phyloP scores from a whole-genome alignment of 2,113 vertebrate species.

The Datnioides undecimradiatus region DNA sequence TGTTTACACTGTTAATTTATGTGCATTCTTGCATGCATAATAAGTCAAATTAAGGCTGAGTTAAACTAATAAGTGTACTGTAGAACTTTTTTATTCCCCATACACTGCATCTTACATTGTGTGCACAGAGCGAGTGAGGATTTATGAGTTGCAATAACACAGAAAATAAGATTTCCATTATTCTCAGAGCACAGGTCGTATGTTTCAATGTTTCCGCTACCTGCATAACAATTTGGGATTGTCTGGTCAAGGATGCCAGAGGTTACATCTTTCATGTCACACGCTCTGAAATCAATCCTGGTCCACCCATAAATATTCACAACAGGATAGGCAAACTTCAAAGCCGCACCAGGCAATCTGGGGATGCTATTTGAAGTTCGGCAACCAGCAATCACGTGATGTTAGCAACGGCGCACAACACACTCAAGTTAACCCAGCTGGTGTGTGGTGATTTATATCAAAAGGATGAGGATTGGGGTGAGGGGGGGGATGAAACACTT shows the following conservation, averaged over 20 bases:
- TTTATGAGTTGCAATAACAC: constrained; percentile 8
- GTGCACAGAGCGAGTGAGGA: not conserved
- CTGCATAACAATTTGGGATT: not conserved
- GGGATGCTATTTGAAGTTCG: constrained; percentile 50
- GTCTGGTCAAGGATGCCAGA: not conserved
- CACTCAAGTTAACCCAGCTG: constrained; percentile 4
- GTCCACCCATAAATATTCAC: constrained; percentile 55
- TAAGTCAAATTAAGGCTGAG: constrained; percentile 55
- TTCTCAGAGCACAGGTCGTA: not conserved
- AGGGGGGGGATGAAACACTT: not conserved
- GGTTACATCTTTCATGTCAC: not conserved
- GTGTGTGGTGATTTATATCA: constrained; percentile 13
- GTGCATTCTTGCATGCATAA: constrained; percentile 73
- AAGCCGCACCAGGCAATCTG: constrained; percentile 57
- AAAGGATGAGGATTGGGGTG: not conserved
- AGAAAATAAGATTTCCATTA: not conserved
- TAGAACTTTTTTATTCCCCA: constrained; percentile 52
- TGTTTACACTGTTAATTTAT: constrained; percentile 79
- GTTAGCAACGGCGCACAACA: constrained; percentile 13
- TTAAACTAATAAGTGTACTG: constrained; percentile 60
- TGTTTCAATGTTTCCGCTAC: not conserved
- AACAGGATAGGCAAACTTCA: constrained; percentile 45
- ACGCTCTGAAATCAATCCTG: constrained; percentile 35
- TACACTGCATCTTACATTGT: constrained; percentile 14
- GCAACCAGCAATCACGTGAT: constrained; percentile 14